Evolutionary conservation across 1,140 invertebrate genomes (phyloP).

Genomic region (Ceratosolen solmsi): DNA sequence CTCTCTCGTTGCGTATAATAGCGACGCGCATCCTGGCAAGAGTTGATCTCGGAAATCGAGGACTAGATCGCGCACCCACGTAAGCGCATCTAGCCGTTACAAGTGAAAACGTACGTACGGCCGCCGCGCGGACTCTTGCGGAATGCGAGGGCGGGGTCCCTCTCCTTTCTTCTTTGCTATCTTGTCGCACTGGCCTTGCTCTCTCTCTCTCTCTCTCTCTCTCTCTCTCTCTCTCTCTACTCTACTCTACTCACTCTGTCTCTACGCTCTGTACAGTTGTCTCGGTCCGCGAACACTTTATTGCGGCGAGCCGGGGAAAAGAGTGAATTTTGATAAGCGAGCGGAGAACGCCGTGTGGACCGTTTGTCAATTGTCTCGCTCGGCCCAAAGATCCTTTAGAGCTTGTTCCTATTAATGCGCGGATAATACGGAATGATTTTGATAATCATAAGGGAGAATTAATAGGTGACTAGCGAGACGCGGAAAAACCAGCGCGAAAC

Average conservation of each 20-base stretch:
- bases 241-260: neutral
- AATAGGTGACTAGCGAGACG: neutral
- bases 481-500: neutral
- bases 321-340: conserved; percentile 21
- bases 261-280: neutral
- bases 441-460: neutral
- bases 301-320: neutral
- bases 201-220: neutral
- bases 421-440: neutral
- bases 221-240: neutral
- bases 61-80: conserved; percentile 21
- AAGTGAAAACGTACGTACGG: conserved; percentile 34
- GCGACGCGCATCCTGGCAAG: neutral
- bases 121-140: neutral
- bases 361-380: conserved; percentile 5
- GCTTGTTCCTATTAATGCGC: neutral
- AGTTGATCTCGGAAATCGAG: neutral
- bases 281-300: neutral
- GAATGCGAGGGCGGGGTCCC: conserved; percentile 43
- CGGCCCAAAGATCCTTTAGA: neutral
- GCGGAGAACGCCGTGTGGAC: neutral
- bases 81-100: conserved; percentile 21
- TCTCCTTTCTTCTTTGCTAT: neutral
- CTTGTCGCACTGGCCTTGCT: too few species aligned
- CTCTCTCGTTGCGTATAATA: neutral